Base-by-base conservation (phyloP, 2,888 invertebrate genomes). In the Drosophila falleni region DNA sequence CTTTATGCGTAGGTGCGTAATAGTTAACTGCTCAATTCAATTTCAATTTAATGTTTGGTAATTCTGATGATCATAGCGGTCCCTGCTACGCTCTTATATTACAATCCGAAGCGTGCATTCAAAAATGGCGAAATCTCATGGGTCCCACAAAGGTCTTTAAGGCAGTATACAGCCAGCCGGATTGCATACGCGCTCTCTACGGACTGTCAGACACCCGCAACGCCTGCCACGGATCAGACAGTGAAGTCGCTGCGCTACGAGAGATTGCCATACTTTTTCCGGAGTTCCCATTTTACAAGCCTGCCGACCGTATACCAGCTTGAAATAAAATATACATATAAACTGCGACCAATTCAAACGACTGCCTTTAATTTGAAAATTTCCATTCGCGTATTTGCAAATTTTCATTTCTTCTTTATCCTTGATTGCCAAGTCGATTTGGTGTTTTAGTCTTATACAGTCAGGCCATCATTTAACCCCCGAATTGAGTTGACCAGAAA, bases 121-220 rank as follows among this genome's bases (percentile, higher is more conserved):
- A 93, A 16, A 94, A 95, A 58, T 98, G 98, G 98, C 94, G 98
- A 74, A 90, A 93, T 56, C 92, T 98, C 53, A 95, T 98, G 94
- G 98, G 98, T 0, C 98, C 98, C 1, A 98, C 98, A 0, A 97
- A 97, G 93, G 97, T 96, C 0, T 96, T 94, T 89, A 95, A 95
- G 91, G 96, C 97, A 0, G 95, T 97, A 69, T 96, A 95, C 89
- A 94, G 95, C 63, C 94, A 95, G 60, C 98, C 98, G 0, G 92
- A 95, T 59, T 95, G 96, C 58, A 95, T 99, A 71, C 94, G 99
- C 81, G 97, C 97, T 2, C 93, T 94, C 89, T 97, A 96, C 93
- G 98, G 98, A 0, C 93, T 98, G 16, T 97, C 98, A 0, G 99
- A 99, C 91, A 98, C 99, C 0, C 95, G 98, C 85, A 99, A 99